A percentile compares a stretch with the other conserved stretches of the same genome.
These are phyloP conservation scores for Agrotis exclamationis DNA, from an alignment of 2,888 invertebrate genomes.

Conservation along the genomic window DNA sequence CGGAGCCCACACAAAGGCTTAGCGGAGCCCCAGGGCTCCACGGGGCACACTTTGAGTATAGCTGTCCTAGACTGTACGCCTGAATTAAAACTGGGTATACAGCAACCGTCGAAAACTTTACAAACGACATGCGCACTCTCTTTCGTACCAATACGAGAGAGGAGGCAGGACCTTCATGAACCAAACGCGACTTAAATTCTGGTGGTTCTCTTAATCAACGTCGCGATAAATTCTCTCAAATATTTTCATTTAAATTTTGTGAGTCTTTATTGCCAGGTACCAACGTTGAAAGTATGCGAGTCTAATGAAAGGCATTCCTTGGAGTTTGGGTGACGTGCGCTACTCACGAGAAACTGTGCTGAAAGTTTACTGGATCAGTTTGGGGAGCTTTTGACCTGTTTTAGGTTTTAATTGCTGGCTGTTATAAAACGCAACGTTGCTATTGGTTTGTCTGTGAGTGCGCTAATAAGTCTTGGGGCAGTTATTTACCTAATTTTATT, in stretches of 20 bases:
- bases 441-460: neutral
- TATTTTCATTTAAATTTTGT: constrained; percentile 86
- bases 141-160: neutral
- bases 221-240: constrained; percentile 80
- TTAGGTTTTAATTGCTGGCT: neutral
- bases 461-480: too few species aligned
- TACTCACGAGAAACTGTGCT: constrained; percentile 47
- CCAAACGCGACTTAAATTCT: constrained; percentile 57
- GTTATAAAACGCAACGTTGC: neutral
- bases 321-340: constrained; percentile 44
- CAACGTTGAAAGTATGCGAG: constrained; percentile 76
- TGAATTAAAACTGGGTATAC: too few species aligned
- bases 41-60: too few species aligned
- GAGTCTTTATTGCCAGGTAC: constrained; percentile 74
- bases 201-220: constrained; percentile 79
- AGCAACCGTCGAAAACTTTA: neutral
- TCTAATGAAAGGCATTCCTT: constrained; percentile 84
- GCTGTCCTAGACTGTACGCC: too few species aligned
- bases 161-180: constrained; percentile 4
- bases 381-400: neutral
- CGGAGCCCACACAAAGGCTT: too few species aligned
- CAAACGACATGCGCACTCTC: neutral
- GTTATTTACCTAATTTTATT: neutral
- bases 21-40: too few species aligned
- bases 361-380: constrained; percentile 49